A percentile compares a stretch with the other conserved stretches of the same genome.
phyloP scores from a whole-genome alignment of 2,888 invertebrate genomes.

The Noctuana brunneofusca region DNA sequence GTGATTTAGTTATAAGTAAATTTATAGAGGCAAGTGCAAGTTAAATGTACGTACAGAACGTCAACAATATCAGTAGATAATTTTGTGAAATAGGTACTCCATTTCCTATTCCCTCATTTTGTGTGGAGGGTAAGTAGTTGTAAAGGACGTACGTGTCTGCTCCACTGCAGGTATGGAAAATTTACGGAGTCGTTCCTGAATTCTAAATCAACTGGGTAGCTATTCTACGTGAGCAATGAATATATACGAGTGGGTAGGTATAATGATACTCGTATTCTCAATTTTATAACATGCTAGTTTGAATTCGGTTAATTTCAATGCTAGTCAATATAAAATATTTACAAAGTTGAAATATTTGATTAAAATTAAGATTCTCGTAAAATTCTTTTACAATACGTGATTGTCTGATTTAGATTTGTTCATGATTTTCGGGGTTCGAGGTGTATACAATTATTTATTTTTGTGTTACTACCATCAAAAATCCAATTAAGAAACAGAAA shows the following conservation, averaged over 20 bases:
- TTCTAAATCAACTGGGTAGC: neutral
- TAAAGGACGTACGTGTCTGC: constrained; percentile 11
- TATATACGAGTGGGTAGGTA: neutral
- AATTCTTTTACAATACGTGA: too few species aligned
- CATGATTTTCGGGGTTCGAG: too few species aligned
- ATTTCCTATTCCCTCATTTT: constrained; percentile 1
- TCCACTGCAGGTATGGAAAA: constrained; percentile 4
- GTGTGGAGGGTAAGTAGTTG: constrained; percentile 6
- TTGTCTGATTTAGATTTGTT: too few species aligned
- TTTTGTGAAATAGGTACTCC: neutral
- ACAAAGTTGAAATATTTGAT: too few species aligned
- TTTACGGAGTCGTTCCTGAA: constrained; percentile 10
- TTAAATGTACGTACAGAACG: neutral
- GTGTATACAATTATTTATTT: too few species aligned
- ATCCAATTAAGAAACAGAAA: too few species aligned
- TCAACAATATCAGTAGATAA: neutral
- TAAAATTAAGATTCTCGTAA: too few species aligned
- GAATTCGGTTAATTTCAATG: too few species aligned
- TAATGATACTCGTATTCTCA: neutral
- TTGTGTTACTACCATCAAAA: too few species aligned
- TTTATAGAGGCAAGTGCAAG: too few species aligned
- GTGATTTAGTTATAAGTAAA: too few species aligned
- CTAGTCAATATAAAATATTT: too few species aligned
- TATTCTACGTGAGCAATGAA: neutral
- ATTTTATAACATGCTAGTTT: neutral